Conservation (phyloP, 2,797 vertebrate species). For the Gymnoscopelus braueri region DNA sequence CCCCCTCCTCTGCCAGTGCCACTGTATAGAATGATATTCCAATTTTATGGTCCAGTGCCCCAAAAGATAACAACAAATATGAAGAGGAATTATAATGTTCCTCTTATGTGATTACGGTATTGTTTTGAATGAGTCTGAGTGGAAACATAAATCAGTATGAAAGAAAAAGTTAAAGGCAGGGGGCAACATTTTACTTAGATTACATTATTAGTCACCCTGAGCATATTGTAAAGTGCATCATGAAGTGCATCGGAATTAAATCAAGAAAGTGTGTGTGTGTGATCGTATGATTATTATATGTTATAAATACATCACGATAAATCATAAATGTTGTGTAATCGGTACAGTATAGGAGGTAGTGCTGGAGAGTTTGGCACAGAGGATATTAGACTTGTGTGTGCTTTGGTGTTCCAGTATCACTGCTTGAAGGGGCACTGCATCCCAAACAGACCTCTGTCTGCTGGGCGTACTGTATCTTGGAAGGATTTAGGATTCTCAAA, state of each 20-base stretch:
- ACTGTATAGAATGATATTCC: constrained; percentile 64
- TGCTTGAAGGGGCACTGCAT: no score
- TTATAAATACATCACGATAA: constrained; percentile 13
- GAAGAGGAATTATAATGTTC: constrained; percentile 51
- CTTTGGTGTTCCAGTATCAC: no score
- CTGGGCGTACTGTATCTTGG: no score
- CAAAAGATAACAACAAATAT: constrained; percentile 64
- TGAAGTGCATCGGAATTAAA: constrained; percentile 38
- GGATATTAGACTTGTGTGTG: no score
- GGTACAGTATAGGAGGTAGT: no score
- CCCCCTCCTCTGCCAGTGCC: constrained; percentile 43
- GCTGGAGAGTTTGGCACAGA: no score
- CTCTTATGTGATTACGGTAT: constrained; percentile 49
- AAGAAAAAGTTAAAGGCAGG: constrained; percentile 41
- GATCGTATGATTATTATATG: constrained; percentile 12
- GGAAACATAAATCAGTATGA: constrained; percentile 39
- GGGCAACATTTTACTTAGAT: constrained; percentile 53
- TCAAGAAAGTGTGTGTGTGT: constrained; percentile 24
- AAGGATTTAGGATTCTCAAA: no score
- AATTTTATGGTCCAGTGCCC: constrained; percentile 71
- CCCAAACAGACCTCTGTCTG: no score
- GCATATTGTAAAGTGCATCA: constrained; percentile 39
- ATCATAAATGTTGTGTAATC: neutral
- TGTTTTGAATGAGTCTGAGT: constrained; percentile 38
- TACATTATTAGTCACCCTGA: constrained; percentile 18